Evolutionary conservation across 2,797 vertebrate species (phyloP).

Genomic region (Rhodeus uyekii): DNA sequence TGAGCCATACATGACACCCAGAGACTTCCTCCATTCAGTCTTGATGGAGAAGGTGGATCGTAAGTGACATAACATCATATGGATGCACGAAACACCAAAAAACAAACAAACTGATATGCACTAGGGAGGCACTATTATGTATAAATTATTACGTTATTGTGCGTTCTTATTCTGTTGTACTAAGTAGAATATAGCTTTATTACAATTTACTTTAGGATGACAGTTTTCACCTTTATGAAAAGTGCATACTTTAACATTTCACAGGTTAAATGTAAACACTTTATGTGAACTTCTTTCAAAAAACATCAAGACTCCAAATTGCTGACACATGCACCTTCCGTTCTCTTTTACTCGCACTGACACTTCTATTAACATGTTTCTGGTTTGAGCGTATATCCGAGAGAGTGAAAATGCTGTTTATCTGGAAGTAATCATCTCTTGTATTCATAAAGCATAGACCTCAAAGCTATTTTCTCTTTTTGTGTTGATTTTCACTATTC

Average conservation of each 20-base stretch:
- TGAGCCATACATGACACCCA: conserved; percentile 94
- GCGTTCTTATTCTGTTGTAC: neutral
- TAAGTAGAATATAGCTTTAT: neutral
- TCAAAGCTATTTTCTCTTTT: neutral
- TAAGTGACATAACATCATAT: conserved; percentile 68
- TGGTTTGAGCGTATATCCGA: neutral
- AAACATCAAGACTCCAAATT: neutral
- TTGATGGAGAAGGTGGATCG: conserved; percentile 89
- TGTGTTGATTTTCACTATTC: neutral
- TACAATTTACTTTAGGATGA: neutral
- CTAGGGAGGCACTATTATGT: neutral
- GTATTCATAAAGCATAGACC: neutral
- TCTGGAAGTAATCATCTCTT: conserved; percentile 5
- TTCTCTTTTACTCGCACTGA: neutral
- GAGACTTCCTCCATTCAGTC: conserved; percentile 94
- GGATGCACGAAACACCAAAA: neutral
- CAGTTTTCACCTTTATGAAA: neutral
- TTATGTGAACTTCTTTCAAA: neutral
- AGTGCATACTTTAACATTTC: neutral
- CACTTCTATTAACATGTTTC: neutral
- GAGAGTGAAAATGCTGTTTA: neutral
- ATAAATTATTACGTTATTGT: neutral
- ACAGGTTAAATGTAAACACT: neutral
- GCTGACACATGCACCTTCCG: neutral
- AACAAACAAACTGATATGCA: neutral